Base-by-base conservation (phyloP, 2,888 invertebrate species). In the Osmoderma eremita region DNA sequence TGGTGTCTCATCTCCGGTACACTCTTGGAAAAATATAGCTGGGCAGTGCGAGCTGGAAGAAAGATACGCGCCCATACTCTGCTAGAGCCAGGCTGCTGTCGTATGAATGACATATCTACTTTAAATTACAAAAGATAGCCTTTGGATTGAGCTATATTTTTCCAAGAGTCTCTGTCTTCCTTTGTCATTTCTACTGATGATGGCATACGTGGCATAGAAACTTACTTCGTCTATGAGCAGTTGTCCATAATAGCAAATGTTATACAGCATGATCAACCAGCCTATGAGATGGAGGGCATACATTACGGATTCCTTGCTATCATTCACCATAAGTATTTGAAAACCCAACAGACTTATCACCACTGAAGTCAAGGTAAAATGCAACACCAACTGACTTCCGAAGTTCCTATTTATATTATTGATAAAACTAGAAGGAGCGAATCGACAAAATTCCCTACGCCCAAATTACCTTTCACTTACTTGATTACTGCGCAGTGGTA, bases 401-500 rank as follows among this genome's bases (percentile, higher is more conserved):
- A 75, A 76, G 1, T 73, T 73, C 41, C 63, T 54, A 39, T 73
- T 75, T 8, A 73, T 67, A 18, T 72, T 63, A 24, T 72, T 65
- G n/a, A 72, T 70, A 49, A 68, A 74, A n/a, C 75, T 75, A 42
- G 66, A 51, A 39, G n/a, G 15, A 20, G n/a, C n/a, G n/a, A n/a
- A n/a, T n/a, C n/a, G n/a, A n/a, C n/a, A n/a, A n/a, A n/a, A n/a
- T n/a, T n/a, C n/a, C n/a, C n/a, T n/a, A n/a, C 17, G 3, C 36
- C 10, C 6, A n/a, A 38, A 17, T 10, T 1, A 30, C 10, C 15
- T 30, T 38, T 12, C 41, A 50, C 50, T 73, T 73, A 76, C 77
- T 71, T 65, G 15, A 76, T 76, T 24, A 77, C 74, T 10, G 69
- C 72, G 20, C 65, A 71, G 61, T 77, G 76, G 48, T 75, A 77